Conservation (phyloP, 2,797 vertebrate species). For the Sebastes trivittatus region DNA sequence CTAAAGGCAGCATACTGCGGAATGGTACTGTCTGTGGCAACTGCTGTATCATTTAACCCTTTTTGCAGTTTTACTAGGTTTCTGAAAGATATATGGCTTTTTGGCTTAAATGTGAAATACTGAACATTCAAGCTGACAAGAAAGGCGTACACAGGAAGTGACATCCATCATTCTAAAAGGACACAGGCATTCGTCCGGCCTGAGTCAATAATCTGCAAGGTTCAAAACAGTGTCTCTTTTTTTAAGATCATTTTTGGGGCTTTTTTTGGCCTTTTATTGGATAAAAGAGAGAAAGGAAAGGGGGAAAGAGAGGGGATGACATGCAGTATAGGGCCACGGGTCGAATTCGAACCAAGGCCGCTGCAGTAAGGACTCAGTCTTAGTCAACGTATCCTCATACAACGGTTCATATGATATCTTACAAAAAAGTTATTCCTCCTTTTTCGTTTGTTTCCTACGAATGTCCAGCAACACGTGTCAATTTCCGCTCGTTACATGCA, state of each 20-base stretch:
- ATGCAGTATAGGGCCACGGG: not conserved
- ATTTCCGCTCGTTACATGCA: no score
- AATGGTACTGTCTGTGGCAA: not conserved
- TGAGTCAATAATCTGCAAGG: not conserved
- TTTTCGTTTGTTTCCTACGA: no score
- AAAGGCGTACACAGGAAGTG: not conserved
- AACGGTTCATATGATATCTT: no score
- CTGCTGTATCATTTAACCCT: not conserved
- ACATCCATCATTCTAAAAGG: not conserved
- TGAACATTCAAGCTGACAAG: not conserved
- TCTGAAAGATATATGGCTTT: not conserved
- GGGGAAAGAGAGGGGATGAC: accelerated
- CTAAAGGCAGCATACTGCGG: no score
- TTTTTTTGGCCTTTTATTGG: not conserved
- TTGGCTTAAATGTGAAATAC: not conserved
- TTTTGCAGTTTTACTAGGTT: not conserved
- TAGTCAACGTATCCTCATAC: no score
- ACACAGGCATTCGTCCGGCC: not conserved
- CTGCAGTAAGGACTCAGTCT: not conserved
- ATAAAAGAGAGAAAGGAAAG: no score
- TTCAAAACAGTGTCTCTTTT: not conserved
- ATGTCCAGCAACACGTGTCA: no score
- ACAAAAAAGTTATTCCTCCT: no score
- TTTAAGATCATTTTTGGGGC: not conserved
- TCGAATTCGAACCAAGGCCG: not conserved